phyloP scores from a whole-genome alignment of 2,113 vertebrate genomes.

The Trematomus loennbergii region DNA sequence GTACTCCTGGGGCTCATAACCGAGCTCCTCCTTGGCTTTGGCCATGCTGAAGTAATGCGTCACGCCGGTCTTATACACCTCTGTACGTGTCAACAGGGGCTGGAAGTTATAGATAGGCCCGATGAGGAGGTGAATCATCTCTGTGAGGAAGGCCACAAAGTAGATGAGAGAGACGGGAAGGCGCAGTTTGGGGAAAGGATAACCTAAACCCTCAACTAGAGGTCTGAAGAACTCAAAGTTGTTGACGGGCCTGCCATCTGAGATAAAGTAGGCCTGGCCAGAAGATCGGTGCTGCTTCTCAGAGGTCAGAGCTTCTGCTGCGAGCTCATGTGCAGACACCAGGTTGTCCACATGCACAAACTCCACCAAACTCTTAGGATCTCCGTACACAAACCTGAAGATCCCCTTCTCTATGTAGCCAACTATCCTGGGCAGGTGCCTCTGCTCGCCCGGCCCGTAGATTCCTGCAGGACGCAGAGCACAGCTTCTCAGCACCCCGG shows the following conservation, averaged over 20 bases:
- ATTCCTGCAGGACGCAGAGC: slow-evolving; percentile 93
- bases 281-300: slow-evolving; percentile 83
- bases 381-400: slow-evolving; percentile 91
- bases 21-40: slow-evolving; percentile 90
- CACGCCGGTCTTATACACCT: slow-evolving; percentile 95
- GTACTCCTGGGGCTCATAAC: slow-evolving; percentile 86
- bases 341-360: slow-evolving; percentile 96
- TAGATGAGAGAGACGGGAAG: slow-evolving; percentile 90
- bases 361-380: slow-evolving; percentile 90
- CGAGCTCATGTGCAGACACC: slow-evolving; percentile 89
- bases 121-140: slow-evolving; percentile 86
- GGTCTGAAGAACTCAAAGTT: slow-evolving; percentile 97
- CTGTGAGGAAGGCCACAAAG: slow-evolving; percentile 90
- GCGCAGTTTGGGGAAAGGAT: slow-evolving; percentile 87
- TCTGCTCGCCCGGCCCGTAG: slow-evolving; percentile 94
- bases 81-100: slow-evolving; percentile 92
- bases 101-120: slow-evolving; percentile 91
- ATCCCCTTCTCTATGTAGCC: slow-evolving; percentile 90
- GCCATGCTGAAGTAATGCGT: slow-evolving; percentile 94
- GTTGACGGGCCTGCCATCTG: slow-evolving; percentile 91
- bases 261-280: slow-evolving; percentile 96
- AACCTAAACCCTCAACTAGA: slow-evolving; percentile 92
- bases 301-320: slow-evolving; percentile 85
- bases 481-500: slow-evolving; percentile 86
- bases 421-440: slow-evolving; percentile 95